A percentile compares a stretch with the other conserved stretches of the same genome.
Evolutionary conservation across 64 coral and sea anemone genomes (phyloP).

Genomic region (Actinia equina): DNA sequence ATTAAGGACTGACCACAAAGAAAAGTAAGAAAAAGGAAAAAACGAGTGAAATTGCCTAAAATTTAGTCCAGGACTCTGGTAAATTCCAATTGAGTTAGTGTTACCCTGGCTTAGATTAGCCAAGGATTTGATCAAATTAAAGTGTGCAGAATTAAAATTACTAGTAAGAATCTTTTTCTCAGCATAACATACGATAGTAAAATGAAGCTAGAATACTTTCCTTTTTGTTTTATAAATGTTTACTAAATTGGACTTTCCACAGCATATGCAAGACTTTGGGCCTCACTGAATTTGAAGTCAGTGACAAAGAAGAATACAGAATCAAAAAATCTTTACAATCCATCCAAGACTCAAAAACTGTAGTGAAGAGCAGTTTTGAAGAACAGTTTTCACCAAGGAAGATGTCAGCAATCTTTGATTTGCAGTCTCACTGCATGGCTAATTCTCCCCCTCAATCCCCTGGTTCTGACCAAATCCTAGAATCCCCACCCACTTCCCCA

Average conservation of each 20-base stretch:
- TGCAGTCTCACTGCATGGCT: slow-evolving; percentile 48
- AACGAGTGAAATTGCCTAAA: too few species aligned
- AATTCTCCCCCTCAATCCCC: slow-evolving; percentile 73
- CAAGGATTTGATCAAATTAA: too few species aligned
- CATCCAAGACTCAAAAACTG: slow-evolving; percentile 64
- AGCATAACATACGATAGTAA: not conserved
- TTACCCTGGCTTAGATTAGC: too few species aligned
- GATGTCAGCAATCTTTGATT: slow-evolving; percentile 67
- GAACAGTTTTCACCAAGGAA: slow-evolving; percentile 61
- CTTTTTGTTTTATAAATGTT: not conserved
- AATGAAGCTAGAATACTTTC: not conserved
- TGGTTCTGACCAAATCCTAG: not conserved
- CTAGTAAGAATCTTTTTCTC: too few species aligned
- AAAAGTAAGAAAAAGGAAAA: too few species aligned
- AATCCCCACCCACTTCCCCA: not conserved
- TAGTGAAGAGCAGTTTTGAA: slow-evolving; percentile 70
- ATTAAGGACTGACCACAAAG: too few species aligned
- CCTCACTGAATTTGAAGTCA: slow-evolving; percentile 88
- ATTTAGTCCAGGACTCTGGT: too few species aligned
- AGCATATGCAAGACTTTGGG: slow-evolving; percentile 85
- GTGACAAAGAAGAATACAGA: slow-evolving; percentile 69
- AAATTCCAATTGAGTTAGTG: too few species aligned
- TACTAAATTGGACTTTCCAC: not conserved
- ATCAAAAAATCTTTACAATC: slow-evolving; percentile 56
- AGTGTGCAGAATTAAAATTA: too few species aligned